phyloP scores from a whole-genome alignment of 1,140 invertebrate genomes.

The Hycleus cichorii region DNA sequence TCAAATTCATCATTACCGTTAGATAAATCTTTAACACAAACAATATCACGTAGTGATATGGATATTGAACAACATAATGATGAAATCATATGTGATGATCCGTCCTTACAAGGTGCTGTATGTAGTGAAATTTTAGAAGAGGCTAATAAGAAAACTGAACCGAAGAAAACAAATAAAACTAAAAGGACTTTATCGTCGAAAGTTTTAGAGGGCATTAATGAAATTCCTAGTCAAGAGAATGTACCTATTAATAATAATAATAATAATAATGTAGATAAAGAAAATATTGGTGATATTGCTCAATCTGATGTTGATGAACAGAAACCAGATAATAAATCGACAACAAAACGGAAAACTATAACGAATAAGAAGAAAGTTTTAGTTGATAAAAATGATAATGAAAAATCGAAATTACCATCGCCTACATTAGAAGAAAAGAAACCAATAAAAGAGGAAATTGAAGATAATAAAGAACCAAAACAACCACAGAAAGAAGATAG shows the following conservation, averaged over 20 bases:
- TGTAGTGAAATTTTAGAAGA: conserved; percentile 39
- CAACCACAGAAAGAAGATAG: conserved; percentile 29
- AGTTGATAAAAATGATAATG: conserved; percentile 34
- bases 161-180: conserved; percentile 33
- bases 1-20: conserved; percentile 26
- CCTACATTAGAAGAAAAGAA: background rate
- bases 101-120: conserved; percentile 33
- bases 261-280: conserved; percentile 39
- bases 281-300: conserved; percentile 31
- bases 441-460: conserved; percentile 13
- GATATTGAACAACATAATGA: conserved; percentile 28
- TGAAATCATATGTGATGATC: conserved; percentile 18
- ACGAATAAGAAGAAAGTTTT: conserved; percentile 35
- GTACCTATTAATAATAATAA: conserved; percentile 2
- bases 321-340: conserved; percentile 25
- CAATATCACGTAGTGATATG: conserved; percentile 35
- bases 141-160: conserved; percentile 33
- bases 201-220: conserved; percentile 33
- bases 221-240: conserved; percentile 37
- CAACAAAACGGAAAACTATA: conserved; percentile 28
- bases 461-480: conserved; percentile 4
- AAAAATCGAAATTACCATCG: no score
- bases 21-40: conserved; percentile 37
- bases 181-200: conserved; percentile 34
- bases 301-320: conserved; percentile 25